Evolutionary conservation across 2,888 invertebrate species (phyloP).

Genomic region (Ectobius pallidus): DNA sequence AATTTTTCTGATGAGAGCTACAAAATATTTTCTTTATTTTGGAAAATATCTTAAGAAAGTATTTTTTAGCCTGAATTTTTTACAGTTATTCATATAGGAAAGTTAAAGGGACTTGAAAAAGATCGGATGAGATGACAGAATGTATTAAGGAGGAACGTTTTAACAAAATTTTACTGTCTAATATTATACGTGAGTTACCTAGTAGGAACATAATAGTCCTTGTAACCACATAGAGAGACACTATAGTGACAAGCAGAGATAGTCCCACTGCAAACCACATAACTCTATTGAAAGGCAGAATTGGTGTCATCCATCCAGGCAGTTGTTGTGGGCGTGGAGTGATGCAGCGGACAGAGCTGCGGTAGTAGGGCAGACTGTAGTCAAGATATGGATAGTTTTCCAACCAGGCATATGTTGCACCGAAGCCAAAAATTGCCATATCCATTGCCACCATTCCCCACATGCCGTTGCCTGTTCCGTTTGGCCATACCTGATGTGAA

Average conservation of each 20-base stretch:
- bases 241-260: neutral
- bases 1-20: too few relatives aligned
- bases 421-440: constrained; percentile 5
- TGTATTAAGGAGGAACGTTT: too few relatives aligned
- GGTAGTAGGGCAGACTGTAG: constrained; percentile 19
- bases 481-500: constrained; percentile 15
- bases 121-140: too few relatives aligned
- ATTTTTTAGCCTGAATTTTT: too few relatives aligned
- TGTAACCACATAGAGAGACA: neutral
- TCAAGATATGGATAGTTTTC: constrained; percentile 17
- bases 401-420: constrained; percentile 23
- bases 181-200: neutral
- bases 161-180: too few relatives aligned
- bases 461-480: constrained; percentile 25
- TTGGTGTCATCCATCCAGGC: constrained; percentile 21
- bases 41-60: too few relatives aligned
- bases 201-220: neutral
- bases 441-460: constrained; percentile 18
- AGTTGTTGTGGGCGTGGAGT: neutral
- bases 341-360: constrained; percentile 20
- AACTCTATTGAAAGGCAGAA: neutral
- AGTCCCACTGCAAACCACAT: constrained; percentile 11
- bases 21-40: too few relatives aligned
- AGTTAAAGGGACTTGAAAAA: too few relatives aligned
- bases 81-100: too few relatives aligned